phyloP scores from a whole-genome alignment of 2,113 vertebrate genomes.

The Thryonomys swinderianus region DNA sequence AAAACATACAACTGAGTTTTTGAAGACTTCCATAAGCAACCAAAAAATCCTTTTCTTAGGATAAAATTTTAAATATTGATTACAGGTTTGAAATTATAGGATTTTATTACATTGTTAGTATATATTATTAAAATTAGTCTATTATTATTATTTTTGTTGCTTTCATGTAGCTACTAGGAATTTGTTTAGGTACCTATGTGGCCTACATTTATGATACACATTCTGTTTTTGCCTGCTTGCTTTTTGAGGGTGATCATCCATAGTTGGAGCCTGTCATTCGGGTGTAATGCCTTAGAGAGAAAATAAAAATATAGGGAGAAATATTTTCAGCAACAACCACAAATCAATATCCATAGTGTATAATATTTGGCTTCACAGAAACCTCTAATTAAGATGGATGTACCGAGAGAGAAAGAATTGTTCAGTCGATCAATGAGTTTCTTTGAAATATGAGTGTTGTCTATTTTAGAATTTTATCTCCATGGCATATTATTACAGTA shows the following conservation, averaged over 20 bases:
- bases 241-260: background rate
- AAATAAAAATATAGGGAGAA: background rate
- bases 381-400: background rate
- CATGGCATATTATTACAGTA: background rate
- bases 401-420: background rate
- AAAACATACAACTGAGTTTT: background rate
- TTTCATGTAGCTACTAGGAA: background rate
- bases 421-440: background rate
- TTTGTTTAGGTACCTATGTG: background rate
- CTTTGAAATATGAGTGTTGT: background rate
- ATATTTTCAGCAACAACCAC: background rate
- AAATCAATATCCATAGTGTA: background rate
- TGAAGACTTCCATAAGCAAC: background rate
- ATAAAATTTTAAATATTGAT: background rate
- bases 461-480: background rate
- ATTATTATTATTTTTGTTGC: background rate
- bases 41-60: background rate
- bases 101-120: background rate
- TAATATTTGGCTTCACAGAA: background rate
- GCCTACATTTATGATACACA: background rate
- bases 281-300: background rate
- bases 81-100: background rate
- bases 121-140: conserved; percentile 14
- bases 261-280: background rate
- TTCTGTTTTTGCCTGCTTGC: conserved; percentile 7